Evolutionary conservation across 2,113 vertebrate species (phyloP).

Genomic region (Odocoileus virginianus): DNA sequence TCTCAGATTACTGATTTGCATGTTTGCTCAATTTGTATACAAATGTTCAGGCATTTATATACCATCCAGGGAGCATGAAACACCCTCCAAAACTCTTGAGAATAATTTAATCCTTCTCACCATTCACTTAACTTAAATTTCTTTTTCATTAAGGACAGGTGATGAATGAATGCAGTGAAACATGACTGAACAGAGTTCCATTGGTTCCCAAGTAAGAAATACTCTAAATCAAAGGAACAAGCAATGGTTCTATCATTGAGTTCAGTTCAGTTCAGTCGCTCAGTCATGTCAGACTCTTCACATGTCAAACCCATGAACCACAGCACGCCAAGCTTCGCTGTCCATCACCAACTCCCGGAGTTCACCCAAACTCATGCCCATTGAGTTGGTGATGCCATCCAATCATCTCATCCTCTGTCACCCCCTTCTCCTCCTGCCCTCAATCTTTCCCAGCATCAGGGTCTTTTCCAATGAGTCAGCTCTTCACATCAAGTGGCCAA

Average conservation of each 20-base stretch:
- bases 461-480: neutral
- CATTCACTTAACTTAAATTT: conserved; percentile 23
- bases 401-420: neutral
- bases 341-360: neutral
- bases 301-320: neutral
- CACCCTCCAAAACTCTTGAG: conserved; percentile 12
- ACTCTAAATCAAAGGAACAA: neutral
- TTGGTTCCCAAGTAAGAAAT: neutral
- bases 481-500: neutral
- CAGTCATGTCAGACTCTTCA: fast-evolving
- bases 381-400: neutral
- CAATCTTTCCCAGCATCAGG: neutral
- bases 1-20: conserved; percentile 65
- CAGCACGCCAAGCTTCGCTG: neutral
- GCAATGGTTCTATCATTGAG: neutral
- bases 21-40: conserved; percentile 52
- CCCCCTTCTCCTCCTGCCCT: neutral
- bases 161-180: neutral
- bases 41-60: conserved; percentile 56
- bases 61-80: conserved; percentile 23
- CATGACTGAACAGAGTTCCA: neutral
- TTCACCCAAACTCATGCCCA: neutral
- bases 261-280: neutral
- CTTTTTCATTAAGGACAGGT: conserved; percentile 53
- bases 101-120: conserved; percentile 29